Conservation (phyloP, 1,140 invertebrate species). For the Philotrypesis tridentata region DNA sequence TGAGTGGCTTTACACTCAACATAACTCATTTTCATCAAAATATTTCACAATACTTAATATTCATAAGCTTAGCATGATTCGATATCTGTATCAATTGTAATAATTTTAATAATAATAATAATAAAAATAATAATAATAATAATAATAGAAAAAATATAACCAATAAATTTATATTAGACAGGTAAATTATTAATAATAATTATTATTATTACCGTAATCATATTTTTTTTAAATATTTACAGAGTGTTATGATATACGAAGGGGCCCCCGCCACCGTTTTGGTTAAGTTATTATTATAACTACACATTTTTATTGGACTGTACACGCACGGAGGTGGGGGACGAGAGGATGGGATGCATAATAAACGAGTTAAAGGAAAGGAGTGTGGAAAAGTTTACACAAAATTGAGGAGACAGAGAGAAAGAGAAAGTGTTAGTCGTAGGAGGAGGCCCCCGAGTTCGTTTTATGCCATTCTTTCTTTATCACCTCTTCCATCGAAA, state of each 20-base stretch:
- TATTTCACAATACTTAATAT: conserved; percentile 66
- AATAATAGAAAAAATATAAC: conserved; percentile 63
- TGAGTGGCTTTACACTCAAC: conserved; percentile 23
- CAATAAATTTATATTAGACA: conserved; percentile 70
- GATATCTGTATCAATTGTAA: conserved; percentile 51
- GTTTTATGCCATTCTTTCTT: conserved; percentile 14
- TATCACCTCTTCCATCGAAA: conserved; percentile 32
- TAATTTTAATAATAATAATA: conserved; percentile 61
- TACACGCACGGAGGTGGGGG: conserved; percentile 36
- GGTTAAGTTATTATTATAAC: conserved; percentile 55
- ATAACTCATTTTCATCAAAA: conserved; percentile 53
- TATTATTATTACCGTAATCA: conserved; percentile 67
- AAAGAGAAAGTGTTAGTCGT: conserved; percentile 30
- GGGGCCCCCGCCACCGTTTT: conserved; percentile 45
- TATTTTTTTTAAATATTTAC: conserved; percentile 56
- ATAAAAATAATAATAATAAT: conserved; percentile 60
- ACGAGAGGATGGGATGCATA: not conserved
- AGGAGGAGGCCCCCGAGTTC: conserved; percentile 42
- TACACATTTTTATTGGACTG: conserved; percentile 50
- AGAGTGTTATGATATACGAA: conserved; percentile 49
- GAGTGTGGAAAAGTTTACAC: conserved; percentile 16
- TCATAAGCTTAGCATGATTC: conserved; percentile 26
- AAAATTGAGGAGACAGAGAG: conserved; percentile 36
- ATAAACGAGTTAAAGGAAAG: conserved; percentile 12
- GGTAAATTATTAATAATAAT: conserved; percentile 72